Evolutionary conservation across 2,797 vertebrate genomes (phyloP), one percentile per base, ranked within the genome.

Genomic region (Loris lydekkerianus): DNA sequence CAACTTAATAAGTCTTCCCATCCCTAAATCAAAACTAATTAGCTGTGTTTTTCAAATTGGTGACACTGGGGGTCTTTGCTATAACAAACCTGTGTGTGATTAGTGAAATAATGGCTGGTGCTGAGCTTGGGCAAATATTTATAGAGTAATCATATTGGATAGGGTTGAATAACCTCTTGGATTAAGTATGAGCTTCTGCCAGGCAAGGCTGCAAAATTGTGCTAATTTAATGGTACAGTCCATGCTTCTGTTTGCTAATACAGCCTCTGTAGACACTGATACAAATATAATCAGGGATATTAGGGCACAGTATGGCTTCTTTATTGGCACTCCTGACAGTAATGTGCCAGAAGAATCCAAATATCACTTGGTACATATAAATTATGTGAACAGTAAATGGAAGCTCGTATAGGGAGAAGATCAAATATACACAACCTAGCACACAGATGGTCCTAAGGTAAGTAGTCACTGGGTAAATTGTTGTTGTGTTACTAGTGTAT

Each of bases 121-220:
- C 97, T 96, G 97, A 97, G 96, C 96, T 93, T 97, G 93, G 89
- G 96, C 96, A 97, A 97, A 97, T 97, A 97, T 97, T 97, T 97
- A 97, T 97, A 95, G 97, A 97, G 97, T 95, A 96, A 97, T 97
- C 97, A 97, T 96, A 96, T 91, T 93, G 93, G 97, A 97, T 96
- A 96, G 96, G 96, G 97, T 93, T 96, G 97, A 96, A 96, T 97
- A 97, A 97, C 96, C 96, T 96, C 96, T 95, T 95, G 92, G 97
- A 96, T 97, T 96, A 95, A 96, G 61, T 85, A 56, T 84, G 95
- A 95, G 93, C 86, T 86, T 97, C 96, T 97, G 96, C 83, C 93
- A 96, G 91, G 80, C 80, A 25, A 75, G 56, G 89, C 91, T 84
- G 89, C 94, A 96, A 94, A 96, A 95, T 10, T 89, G 95, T 96